These are phyloP conservation scores for Periophthalmus magnuspinnatus DNA, from an alignment of 2,797 vertebrate species.

Conservation along the genomic window DNA sequence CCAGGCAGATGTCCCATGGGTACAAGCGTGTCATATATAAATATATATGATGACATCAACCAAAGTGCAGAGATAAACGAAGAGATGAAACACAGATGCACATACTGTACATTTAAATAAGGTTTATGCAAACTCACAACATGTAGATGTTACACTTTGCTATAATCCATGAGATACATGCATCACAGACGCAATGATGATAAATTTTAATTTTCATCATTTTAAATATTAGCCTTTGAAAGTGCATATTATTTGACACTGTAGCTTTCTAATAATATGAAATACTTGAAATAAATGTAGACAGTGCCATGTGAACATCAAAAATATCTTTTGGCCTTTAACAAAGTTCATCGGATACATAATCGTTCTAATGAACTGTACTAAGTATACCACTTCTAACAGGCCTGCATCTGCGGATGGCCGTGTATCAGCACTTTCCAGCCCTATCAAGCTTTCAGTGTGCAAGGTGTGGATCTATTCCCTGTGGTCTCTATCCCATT, in stretches of 20 bases:
- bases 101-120: neutral
- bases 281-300: neutral
- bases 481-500: conserved; percentile 3
- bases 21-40: neutral
- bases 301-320: neutral
- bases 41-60: conserved; percentile 7
- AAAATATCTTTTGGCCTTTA: neutral
- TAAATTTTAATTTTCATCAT: neutral
- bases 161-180: neutral
- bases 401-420: conserved; percentile 31
- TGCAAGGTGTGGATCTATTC: conserved; percentile 22
- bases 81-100: neutral
- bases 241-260: neutral
- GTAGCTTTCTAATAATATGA: neutral
- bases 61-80: conserved; percentile 16
- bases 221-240: neutral
- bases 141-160: neutral
- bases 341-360: conserved; percentile 24
- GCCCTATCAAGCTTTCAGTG: conserved; percentile 1
- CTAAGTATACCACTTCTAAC: conserved; percentile 29
- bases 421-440: conserved; percentile 25
- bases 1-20: neutral
- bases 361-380: conserved; percentile 31
- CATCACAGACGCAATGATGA: neutral
- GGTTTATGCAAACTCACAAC: neutral